A percentile compares a stretch with the other conserved stretches of the same genome.
Conservation (phyloP, 2,888 invertebrate genomes). For the Podotricha telesiphe region DNA sequence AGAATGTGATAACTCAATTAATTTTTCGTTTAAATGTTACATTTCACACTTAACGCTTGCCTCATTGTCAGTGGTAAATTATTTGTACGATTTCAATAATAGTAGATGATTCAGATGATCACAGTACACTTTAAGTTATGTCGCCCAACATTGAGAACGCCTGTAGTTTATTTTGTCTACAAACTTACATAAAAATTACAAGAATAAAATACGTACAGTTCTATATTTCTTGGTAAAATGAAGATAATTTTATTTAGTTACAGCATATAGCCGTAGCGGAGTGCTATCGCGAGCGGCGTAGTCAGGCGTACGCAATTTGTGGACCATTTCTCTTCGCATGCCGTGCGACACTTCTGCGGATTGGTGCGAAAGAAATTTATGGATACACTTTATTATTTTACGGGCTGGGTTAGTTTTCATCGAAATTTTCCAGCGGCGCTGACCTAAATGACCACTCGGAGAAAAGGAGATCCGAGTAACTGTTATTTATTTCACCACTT, state of each 20-base stretch:
- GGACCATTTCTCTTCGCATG: conserved; percentile 70
- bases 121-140: no score
- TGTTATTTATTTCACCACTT: conserved; percentile 14
- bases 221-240: conserved; percentile 22
- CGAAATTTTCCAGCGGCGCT: conserved; percentile 20
- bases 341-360: conserved; percentile 66
- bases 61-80: conserved; percentile 1
- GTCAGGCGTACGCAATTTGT: conserved; percentile 73
- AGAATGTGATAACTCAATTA: conserved; percentile 9
- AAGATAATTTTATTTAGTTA: conserved; percentile 42
- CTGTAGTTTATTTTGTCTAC: background rate
- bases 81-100: background rate
- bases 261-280: conserved; percentile 37
- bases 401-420: conserved; percentile 20
- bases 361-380: conserved; percentile 59
- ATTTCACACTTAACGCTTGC: conserved; percentile 15
- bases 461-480: conserved; percentile 10
- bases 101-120: background rate
- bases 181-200: conserved; percentile 8
- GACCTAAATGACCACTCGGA: conserved; percentile 22
- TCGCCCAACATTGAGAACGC: background rate
- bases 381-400: conserved; percentile 51
- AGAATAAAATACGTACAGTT: background rate
- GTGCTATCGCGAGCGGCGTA: conserved; percentile 53
- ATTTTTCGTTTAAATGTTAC: conserved; percentile 18